Conservation (phyloP, 2,888 invertebrate species). For the Spodoptera exigua region DNA sequence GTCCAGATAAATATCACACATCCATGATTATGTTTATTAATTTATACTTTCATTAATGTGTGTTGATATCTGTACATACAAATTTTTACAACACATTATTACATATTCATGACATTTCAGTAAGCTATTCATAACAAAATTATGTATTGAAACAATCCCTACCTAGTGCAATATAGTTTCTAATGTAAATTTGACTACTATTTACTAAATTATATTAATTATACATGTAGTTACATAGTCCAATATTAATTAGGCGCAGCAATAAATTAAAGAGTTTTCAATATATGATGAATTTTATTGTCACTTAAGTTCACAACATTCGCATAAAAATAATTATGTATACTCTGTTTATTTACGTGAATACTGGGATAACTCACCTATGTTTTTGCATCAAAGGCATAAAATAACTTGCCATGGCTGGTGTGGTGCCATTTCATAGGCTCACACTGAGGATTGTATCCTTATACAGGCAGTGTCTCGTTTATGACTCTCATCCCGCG, state of each 20-base stretch:
- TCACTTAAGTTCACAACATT: slow-evolving; percentile 62
- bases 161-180: slow-evolving; percentile 1
- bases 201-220: slow-evolving; percentile 19
- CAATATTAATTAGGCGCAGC: slow-evolving; percentile 55
- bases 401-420: slow-evolving; percentile 63
- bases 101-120: not conserved
- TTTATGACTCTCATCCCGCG: slow-evolving; percentile 76
- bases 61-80: too few relatives aligned
- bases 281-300: slow-evolving; percentile 36
- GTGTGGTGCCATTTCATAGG: slow-evolving; percentile 65
- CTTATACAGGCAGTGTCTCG: slow-evolving; percentile 62
- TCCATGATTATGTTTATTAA: too few relatives aligned
- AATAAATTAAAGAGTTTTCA: slow-evolving; percentile 60
- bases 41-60: too few relatives aligned
- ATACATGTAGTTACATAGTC: slow-evolving; percentile 75
- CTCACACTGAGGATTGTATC: slow-evolving; percentile 64
- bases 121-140: not conserved
- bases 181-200: slow-evolving; percentile 8
- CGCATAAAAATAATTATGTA: slow-evolving; percentile 58
- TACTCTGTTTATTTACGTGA: slow-evolving; percentile 54
- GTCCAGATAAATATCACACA: too few relatives aligned
- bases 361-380: slow-evolving; percentile 77
- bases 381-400: slow-evolving; percentile 66
- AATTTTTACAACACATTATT: too few relatives aligned
- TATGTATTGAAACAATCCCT: not conserved